Base-by-base conservation (phyloP, 2,888 invertebrate species). In the Punctoribates punctum region DNA sequence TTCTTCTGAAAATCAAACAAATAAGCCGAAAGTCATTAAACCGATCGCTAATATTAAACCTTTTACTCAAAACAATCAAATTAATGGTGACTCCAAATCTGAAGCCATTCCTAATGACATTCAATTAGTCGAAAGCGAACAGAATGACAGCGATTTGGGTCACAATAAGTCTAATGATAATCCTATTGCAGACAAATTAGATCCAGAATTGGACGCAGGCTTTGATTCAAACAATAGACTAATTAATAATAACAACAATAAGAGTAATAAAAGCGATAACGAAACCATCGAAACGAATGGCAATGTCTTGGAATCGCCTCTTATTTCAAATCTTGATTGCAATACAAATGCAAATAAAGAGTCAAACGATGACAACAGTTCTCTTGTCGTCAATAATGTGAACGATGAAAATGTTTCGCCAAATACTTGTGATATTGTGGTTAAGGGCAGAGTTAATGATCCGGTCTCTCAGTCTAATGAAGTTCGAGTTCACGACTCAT, bases 11-110 rank as follows among this genome's bases (percentile, higher is more conserved):
- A 42, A 11, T 60, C 60, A 3, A 1, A 60, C 23, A 20, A 25
- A 17, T 13, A 72, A 72, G 27, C 15, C 72, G 15, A 72, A 72
- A 74, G 34, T 25, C 74, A 62, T 72, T 46, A 75, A 75, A 65
- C 75, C 75, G 20, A 46, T 75, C 54, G 75, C 75, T 54, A 75
- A 75, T 70, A 75, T 75, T 11, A 60, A 65, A 72, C 75, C 75
- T 13, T 65, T 62, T n/a, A 60, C 62, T 48, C 46, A 67, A 75
- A 70, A 48, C 29, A 51, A 38, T 73, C 38, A 38, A 27, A 34
- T 20, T 20, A 29, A 34, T 38, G 54, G 25, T 38, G 34, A 38
- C 38, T 67, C 20, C 4, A 67, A n/a, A 9, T 29, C 34, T 42
- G 27, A 25, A 15, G 15, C 2, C 13, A 23, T 29, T 73, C 5